Base-by-base conservation (phyloP, 2,797 vertebrate species). In the Varecia variegata region DNA sequence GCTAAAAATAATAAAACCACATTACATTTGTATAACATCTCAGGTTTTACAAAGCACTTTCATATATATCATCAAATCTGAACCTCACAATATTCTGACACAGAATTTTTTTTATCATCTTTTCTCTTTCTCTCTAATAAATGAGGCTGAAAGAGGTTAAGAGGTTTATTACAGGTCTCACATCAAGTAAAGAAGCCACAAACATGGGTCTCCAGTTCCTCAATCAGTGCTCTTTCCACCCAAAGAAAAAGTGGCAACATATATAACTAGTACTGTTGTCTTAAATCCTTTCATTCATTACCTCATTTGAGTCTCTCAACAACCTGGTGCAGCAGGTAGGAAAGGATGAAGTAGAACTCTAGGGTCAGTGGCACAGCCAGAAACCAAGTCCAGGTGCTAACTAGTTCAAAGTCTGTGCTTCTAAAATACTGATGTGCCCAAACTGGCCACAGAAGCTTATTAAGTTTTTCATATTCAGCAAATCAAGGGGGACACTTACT, bases 21-120 rank as follows among this genome's bases (percentile, higher is more conserved):
- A 65, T 81, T 88, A 74, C 6, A 71, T 86, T 94, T 92, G 93
- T 40, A 47, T 27, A 96, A 86, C 40, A 74, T 50, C 89, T 98
- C 93, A 96, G 81, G 96, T 86, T 96, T 98, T 96, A 95, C 94
- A 81, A 86, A 96, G 94, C 96, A 95, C 90, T 95, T 95, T 71
- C 82, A 92, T 30, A 30, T 38, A 52, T 7, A 83, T 32, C 67
- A 70, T 79, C 96, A 87, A 76, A 80, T 93, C 62, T 82, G 68
- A 97, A 77, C 27, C 65, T 94, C 77, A 58, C 18, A 3, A 77
- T 89, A 73, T 90, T 88, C 11, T 18, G 6, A 50, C 54, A 71
- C 54, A 54, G 52, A 62, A 15, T 54, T 27, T 50, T 32, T 27
- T 87, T n/a, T 52, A 70, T 67, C 60, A 58, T 47, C 70, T 52